Base-by-base conservation (phyloP, 1,140 invertebrate species). In the Plodia interpunctella region DNA sequence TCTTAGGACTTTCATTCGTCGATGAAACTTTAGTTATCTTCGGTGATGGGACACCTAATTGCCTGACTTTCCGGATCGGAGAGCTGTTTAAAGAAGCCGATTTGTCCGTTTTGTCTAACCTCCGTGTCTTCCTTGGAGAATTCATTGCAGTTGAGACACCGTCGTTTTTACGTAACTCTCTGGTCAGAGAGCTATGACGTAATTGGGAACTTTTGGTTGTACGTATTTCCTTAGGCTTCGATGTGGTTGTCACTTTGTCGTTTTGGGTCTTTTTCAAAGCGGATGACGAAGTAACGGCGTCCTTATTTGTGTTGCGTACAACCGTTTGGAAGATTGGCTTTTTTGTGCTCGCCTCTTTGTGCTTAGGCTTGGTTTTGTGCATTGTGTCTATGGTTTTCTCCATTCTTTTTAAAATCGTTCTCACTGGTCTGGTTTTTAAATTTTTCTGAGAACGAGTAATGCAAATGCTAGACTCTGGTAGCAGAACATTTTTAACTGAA, bases 321-420 rank as follows among this genome's bases (percentile, higher is more conserved):
- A 89, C 87, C 4, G 87, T 88, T 71, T 88, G 87, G 57, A 89
- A 89, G 19, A 88, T 85, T 5, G 87, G 87, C 57, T 89, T 87
- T 55, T 87, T 87, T 25, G 65, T 55, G 54, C 69, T 59, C 5
- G 21, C 21, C 4, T 84, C 80, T 66, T 83, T 83, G 18, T 66
- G 64, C 63, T 81, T 85, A 0, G 61, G 28, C 50, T 83, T 83
- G 19, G 70, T 76, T 32, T 77, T 72, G 20, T 72, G 65, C 32
- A 57, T 6, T 8, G 59, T 44, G 35, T 85, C 80, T 9, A 68
- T 59, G 28, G 70, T 68, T 54, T 87, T 87, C 62, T 89, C 84
- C 87, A 89, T 89, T 56, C 72, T 87, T 72, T 78, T 81, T 9
- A 60, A 54, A 13, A 69, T 38, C 10, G 73, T 84, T 80, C 83